A percentile compares a stretch with the other conserved stretches of the same genome.
Conservation (phyloP, 2,888 invertebrate species). For the Aromia moschata region DNA sequence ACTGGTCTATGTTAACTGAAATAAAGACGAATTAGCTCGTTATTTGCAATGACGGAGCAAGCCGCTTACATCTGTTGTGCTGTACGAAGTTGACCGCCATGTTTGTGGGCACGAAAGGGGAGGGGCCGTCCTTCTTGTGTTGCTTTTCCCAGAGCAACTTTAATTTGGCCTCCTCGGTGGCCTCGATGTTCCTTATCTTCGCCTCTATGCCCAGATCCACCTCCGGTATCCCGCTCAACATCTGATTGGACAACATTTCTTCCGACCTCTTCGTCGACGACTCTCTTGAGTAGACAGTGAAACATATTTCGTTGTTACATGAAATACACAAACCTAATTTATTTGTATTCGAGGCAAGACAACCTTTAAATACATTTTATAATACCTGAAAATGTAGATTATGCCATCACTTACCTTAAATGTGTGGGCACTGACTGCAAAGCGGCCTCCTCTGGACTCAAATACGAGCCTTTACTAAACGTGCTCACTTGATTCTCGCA, state of each 20-base stretch:
- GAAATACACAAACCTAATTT: not conserved
- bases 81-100: slow-evolving; percentile 99
- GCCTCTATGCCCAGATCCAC: slow-evolving; percentile 99
- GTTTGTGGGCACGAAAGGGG: slow-evolving; percentile 96
- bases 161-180: slow-evolving; percentile 98
- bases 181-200: slow-evolving; percentile 98
- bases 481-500: slow-evolving; percentile 59
- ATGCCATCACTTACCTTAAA: slow-evolving; percentile 41
- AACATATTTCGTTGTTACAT: not conserved
- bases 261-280: slow-evolving; percentile 91
- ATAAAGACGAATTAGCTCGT: slow-evolving; percentile 39
- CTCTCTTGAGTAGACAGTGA: slow-evolving; percentile 67
- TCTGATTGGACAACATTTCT: slow-evolving; percentile 99
- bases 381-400: slow-evolving; percentile 4
- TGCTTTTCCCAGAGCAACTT: slow-evolving; percentile 88
- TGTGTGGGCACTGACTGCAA: slow-evolving; percentile 80
- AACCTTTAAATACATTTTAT: not conserved
- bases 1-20: slow-evolving; percentile 86
- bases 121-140: slow-evolving; percentile 91
- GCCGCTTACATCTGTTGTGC: slow-evolving; percentile 87
- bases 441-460: slow-evolving; percentile 89
- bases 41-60: not conserved
- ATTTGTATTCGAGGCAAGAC: no score
- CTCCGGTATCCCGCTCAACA: slow-evolving; percentile 99
- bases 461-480: slow-evolving; percentile 41